These are phyloP conservation scores for Hemiscyllium ocellatum DNA, from an alignment of 2,113 vertebrate genomes.

Conservation along the genomic window DNA sequence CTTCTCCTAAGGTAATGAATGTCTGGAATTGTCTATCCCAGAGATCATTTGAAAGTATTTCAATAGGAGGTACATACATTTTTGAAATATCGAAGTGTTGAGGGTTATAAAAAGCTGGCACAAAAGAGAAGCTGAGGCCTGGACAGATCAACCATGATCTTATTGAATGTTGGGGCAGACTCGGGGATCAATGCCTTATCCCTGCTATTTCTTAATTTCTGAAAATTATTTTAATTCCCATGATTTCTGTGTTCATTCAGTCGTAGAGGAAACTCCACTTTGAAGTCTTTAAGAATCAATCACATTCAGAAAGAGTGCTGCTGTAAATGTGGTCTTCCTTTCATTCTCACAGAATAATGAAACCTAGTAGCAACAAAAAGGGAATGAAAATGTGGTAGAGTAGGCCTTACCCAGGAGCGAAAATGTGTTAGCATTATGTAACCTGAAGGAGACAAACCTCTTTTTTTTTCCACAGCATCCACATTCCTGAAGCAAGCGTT, in stretches of 20 bases:
- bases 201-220: no score
- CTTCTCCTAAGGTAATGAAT: no score
- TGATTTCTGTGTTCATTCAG: background rate
- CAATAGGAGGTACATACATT: no score
- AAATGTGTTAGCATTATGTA: background rate
- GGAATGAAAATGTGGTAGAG: background rate
- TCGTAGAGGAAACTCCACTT: background rate
- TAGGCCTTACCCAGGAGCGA: background rate
- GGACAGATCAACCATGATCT: no score
- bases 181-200: no score
- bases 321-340: background rate
- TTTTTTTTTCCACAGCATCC: conserved; percentile 62
- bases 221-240: background rate
- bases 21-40: no score
- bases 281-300: background rate
- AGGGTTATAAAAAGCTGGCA: no score
- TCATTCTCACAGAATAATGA: background rate
- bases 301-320: background rate
- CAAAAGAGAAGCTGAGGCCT: no score
- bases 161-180: no score
- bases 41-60: no score
- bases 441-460: background rate
- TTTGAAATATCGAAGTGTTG: no score
- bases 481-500: conserved; percentile 90
- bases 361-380: background rate